A percentile compares a stretch with the other conserved stretches of the same genome.
phyloP scores from a whole-genome alignment of 2,888 invertebrate species.

The Ypsolopha sequella region DNA sequence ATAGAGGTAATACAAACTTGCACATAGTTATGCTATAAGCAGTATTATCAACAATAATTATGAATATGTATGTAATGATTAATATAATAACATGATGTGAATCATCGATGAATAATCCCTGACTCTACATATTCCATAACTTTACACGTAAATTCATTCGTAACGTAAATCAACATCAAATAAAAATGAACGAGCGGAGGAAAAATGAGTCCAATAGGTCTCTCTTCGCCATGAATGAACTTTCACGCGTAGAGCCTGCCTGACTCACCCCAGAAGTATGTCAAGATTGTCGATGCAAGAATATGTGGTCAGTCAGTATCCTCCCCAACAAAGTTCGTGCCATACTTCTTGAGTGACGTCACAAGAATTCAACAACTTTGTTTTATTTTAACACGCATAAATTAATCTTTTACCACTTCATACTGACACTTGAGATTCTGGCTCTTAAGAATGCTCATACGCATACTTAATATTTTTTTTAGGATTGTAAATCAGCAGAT shows the following conservation, averaged over 20 bases:
- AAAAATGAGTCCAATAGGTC: not conserved
- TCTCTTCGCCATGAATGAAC: not conserved
- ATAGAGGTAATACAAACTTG: too few species aligned
- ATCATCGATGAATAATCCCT: conserved; percentile 12
- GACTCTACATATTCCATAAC: not conserved
- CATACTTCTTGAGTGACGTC: not conserved
- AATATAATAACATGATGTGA: conserved; percentile 1
- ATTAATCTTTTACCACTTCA: not conserved
- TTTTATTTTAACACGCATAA: not conserved
- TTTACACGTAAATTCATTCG: not conserved
- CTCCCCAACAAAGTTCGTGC: conserved; percentile 2
- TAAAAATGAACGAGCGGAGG: not conserved
- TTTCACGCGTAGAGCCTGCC: not conserved
- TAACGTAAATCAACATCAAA: too few species aligned
- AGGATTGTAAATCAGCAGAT: too few species aligned
- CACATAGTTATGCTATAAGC: too few species aligned
- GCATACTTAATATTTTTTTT: too few species aligned
- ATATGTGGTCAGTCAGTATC: conserved; percentile 35
- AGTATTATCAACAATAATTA: too few species aligned
- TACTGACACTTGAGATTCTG: not conserved
- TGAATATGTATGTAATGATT: too few species aligned
- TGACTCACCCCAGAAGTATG: not conserved
- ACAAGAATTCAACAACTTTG: not conserved
- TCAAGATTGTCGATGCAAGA: conserved; percentile 41
- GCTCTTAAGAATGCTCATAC: too few species aligned